Evolutionary conservation across 1,140 invertebrate species (phyloP).

Genomic region (Pseudoatta argentina): DNA sequence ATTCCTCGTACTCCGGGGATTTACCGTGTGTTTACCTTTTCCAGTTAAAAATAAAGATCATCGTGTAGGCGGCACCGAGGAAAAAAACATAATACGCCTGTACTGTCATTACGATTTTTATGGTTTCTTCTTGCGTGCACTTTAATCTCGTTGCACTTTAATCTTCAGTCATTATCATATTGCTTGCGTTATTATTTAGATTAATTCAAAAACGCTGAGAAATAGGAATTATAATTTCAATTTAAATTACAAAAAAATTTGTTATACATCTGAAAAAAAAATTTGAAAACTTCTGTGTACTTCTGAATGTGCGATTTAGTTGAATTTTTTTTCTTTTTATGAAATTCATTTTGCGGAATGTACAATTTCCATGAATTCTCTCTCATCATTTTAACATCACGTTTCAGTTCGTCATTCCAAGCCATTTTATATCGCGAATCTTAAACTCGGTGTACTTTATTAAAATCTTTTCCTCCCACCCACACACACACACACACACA

Average conservation of each 20-base stretch:
- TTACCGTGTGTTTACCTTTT: conserved; percentile 29
- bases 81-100: background rate
- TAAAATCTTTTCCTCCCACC: conserved; percentile 26
- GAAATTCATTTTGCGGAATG: background rate
- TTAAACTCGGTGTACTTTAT: conserved; percentile 38
- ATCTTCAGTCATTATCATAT: background rate
- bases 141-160: conserved; percentile 5
- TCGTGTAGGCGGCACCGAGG: background rate
- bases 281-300: too few species aligned
- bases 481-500: too few species aligned
- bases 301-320: background rate
- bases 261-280: background rate
- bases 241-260: background rate
- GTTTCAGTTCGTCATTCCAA: background rate
- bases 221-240: background rate
- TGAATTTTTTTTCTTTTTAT: background rate
- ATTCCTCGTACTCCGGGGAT: background rate
- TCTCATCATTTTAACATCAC: background rate
- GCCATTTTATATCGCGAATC: background rate
- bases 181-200: background rate
- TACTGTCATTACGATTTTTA: conserved; percentile 19
- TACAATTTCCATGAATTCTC: background rate
- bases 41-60: conserved; percentile 17
- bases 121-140: background rate
- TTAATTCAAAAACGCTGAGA: background rate